Evolutionary conservation across 2,113 vertebrate species (phyloP).

Genomic region (Hippocampus abdominalis): DNA sequence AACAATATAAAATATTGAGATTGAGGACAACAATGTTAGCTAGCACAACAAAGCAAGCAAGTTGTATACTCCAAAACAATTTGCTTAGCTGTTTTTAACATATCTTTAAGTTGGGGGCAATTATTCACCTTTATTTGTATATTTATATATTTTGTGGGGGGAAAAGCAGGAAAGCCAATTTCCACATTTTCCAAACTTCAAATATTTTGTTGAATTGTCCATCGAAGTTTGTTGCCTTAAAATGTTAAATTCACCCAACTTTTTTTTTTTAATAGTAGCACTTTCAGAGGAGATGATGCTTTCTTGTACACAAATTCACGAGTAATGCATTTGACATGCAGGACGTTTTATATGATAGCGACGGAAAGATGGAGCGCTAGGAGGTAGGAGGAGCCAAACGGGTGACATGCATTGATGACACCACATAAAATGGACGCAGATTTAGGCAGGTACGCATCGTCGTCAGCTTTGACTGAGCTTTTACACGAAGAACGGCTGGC

Average conservation of each 20-base stretch:
- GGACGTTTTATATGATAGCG: constrained; percentile 46
- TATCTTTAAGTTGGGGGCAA: no score
- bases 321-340: constrained; percentile 65
- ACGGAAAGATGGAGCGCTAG: constrained; percentile 50
- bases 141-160: no score
- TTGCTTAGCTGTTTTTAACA: no score
- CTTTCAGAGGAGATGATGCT: constrained; percentile 20
- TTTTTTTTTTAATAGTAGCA: no score
- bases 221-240: no score
- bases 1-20: no score
- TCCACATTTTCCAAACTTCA: constrained; percentile 24
- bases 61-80: constrained; percentile 10
- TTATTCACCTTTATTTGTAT: no score
- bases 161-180: no score
- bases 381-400: constrained; percentile 75
- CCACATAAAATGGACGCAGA: constrained; percentile 56
- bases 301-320: constrained; percentile 61
- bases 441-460: constrained; percentile 49
- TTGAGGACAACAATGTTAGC: no score
- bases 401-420: constrained; percentile 59
- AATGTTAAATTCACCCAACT: no score
- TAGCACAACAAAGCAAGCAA: no score
- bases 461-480: constrained; percentile 35
- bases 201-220: no score
- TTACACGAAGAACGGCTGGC: constrained; percentile 16